Conservation (phyloP, 1,140 invertebrate species). For the Drosophila melanogaster region DNA sequence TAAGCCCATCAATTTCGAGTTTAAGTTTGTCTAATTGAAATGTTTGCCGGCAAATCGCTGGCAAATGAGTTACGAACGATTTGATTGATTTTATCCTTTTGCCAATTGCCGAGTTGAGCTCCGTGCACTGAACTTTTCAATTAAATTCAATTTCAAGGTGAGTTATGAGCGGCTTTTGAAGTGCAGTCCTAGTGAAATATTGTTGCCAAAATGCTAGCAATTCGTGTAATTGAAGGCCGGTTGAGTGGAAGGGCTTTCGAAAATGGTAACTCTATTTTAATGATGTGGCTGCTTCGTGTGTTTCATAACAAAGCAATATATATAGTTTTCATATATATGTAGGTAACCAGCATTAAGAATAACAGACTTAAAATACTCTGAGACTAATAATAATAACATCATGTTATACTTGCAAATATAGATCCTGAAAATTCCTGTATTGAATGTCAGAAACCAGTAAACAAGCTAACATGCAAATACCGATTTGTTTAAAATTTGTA, state of each 20-base stretch:
- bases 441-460: background rate
- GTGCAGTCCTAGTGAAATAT: slow-evolving; percentile 11
- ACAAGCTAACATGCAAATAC: background rate
- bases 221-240: slow-evolving; percentile 20
- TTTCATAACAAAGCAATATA: too few species aligned
- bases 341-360: background rate
- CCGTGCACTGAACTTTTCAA: slow-evolving; percentile 13
- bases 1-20: slow-evolving; percentile 70
- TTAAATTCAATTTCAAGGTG: slow-evolving; percentile 32
- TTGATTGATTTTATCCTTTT: slow-evolving; percentile 55
- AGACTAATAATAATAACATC: too few species aligned
- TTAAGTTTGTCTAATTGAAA: slow-evolving; percentile 82
- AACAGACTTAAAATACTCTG: too few species aligned
- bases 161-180: slow-evolving; percentile 11
- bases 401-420: too few species aligned
- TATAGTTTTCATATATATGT: too few species aligned
- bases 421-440: too few species aligned
- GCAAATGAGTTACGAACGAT: slow-evolving; percentile 42
- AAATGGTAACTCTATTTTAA: background rate
- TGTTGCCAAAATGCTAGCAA: slow-evolving; percentile 1
- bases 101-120: slow-evolving; percentile 7
- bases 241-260: slow-evolving; percentile 5
- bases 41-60: slow-evolving; percentile 53
- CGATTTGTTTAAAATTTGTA: slow-evolving; percentile 1
- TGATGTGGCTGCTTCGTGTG: background rate